phyloP scores from a whole-genome alignment of 1,140 invertebrate species.

The Bombus terrestris region DNA sequence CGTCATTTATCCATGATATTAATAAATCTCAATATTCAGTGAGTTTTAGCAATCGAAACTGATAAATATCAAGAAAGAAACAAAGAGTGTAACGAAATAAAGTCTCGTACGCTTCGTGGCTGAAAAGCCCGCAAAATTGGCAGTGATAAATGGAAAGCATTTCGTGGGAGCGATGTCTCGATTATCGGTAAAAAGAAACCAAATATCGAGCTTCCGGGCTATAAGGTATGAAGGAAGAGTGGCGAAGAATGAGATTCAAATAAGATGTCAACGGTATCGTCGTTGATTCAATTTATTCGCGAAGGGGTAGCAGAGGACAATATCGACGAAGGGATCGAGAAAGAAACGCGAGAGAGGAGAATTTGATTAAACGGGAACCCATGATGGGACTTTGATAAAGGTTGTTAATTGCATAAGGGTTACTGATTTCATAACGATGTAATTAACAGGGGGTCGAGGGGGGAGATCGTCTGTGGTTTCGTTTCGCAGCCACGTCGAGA shows the following conservation, averaged over 20 bases:
- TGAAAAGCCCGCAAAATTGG: not conserved
- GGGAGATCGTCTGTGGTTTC: not conserved
- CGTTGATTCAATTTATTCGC: conserved; percentile 44
- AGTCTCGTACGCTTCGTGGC: not conserved
- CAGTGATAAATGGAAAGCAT: not conserved
- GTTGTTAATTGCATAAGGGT: conserved; percentile 9
- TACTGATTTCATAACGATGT: conserved; percentile 63
- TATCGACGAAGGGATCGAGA: conserved; percentile 35
- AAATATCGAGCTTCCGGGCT: not conserved
- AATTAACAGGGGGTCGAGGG: conserved; percentile 48
- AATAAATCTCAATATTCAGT: not conserved
- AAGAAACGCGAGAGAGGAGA: conserved; percentile 34
- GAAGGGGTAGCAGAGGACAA: not conserved
- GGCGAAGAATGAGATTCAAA: conserved; percentile 34
- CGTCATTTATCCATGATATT: too few species aligned
- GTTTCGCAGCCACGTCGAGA: conserved; percentile 10
- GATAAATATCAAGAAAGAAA: not conserved
- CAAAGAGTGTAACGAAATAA: too few species aligned
- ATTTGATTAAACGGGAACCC: conserved; percentile 54
- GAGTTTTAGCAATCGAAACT: not conserved
- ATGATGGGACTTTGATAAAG: not conserved
- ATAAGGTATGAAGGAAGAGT: not conserved
- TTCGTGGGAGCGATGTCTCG: too few species aligned
- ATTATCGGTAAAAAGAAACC: not conserved
- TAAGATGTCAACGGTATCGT: conserved; percentile 39